Evolutionary conservation across 1,140 invertebrate species (phyloP).

Genomic region (Calephelis nemesis): DNA sequence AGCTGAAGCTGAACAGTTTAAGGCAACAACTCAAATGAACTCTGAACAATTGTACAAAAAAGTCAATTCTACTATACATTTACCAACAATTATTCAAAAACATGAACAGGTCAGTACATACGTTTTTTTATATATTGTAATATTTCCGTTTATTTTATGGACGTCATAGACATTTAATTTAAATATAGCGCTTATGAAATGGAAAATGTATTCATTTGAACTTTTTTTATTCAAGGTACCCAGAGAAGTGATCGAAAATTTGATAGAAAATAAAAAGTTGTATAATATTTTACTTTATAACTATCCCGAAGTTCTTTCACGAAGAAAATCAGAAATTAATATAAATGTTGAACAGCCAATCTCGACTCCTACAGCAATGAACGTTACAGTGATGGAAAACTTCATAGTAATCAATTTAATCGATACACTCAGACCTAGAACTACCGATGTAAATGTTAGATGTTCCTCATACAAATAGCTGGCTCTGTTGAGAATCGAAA

Average conservation of each 20-base stretch:
- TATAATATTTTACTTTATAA: constrained; percentile 67
- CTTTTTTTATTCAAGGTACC: constrained; percentile 51
- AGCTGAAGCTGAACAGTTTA: constrained; percentile 60
- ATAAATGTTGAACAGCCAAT: constrained; percentile 38
- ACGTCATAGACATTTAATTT: no score
- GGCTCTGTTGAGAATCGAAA: no score
- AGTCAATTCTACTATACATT: constrained; percentile 60
- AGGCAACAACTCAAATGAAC: constrained; percentile 64
- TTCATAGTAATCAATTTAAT: no score
- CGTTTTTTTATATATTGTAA: background rate
- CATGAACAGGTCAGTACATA: constrained; percentile 53
- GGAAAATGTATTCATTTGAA: background rate
- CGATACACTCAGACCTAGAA: no score
- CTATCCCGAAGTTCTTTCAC: constrained; percentile 54
- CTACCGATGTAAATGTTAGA: no score
- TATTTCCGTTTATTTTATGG: background rate
- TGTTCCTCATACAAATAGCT: no score
- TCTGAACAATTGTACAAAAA: constrained; percentile 51
- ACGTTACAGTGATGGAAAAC: constrained; percentile 49
- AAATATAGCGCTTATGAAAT: background rate
- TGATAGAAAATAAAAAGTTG: constrained; percentile 60
- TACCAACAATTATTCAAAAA: constrained; percentile 67
- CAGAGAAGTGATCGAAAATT: constrained; percentile 64
- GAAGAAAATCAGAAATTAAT: constrained; percentile 53
- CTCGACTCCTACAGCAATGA: constrained; percentile 37